Conservation (phyloP, 2,113 vertebrate species). For the Motacilla alba region DNA sequence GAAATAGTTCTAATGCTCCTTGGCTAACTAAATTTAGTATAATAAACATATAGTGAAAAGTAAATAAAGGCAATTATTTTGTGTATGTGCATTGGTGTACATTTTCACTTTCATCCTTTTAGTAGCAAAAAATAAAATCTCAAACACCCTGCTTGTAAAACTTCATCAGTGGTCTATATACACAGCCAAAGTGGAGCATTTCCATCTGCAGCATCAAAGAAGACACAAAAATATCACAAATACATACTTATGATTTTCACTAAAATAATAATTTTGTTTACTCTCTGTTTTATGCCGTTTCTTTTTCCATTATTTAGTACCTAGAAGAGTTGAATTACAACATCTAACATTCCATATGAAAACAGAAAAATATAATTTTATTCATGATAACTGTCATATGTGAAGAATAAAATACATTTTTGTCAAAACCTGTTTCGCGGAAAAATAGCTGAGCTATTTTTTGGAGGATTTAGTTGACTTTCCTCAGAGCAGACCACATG, state of each 20-base stretch:
- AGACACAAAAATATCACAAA: neutral
- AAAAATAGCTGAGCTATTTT: neutral
- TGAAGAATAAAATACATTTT: neutral
- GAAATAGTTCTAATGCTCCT: neutral
- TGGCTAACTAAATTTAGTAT: neutral
- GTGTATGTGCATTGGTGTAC: fast-evolving
- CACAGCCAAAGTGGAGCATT: neutral
- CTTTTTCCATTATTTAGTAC: neutral
- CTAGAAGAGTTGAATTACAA: neutral
- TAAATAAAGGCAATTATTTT: neutral
- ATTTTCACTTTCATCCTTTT: neutral
- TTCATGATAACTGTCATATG: neutral
- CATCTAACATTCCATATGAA: neutral
- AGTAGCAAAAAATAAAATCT: neutral
- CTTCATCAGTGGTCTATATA: neutral
- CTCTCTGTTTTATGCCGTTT: fast-evolving
- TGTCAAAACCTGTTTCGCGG: neutral
- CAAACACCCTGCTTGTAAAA: neutral
- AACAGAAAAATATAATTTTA: neutral
- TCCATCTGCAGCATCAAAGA: neutral
- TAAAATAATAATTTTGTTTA: fast-evolving
- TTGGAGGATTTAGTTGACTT: neutral
- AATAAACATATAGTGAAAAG: neutral
- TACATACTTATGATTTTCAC: neutral
- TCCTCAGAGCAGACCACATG: neutral